Evolutionary conservation across 1,140 invertebrate species (phyloP).

Genomic region (Drosophila miranda): DNA sequence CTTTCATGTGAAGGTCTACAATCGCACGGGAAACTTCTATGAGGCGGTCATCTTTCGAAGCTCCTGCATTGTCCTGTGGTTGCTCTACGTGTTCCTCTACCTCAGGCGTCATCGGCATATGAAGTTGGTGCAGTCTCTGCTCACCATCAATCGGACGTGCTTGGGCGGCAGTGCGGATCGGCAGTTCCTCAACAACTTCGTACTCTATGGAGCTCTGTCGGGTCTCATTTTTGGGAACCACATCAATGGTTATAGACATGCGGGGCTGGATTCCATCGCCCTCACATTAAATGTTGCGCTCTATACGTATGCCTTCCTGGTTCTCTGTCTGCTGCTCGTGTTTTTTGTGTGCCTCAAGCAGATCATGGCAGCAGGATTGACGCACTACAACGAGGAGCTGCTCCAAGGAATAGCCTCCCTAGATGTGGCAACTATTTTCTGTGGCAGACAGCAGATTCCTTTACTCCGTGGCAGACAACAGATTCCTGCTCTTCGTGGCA

Average conservation of each 20-base stretch:
- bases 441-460: conserved; percentile 35
- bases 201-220: conserved; percentile 29
- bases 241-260: conserved; percentile 18
- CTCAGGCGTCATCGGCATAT: conserved; percentile 38
- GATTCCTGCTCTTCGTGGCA: conserved; percentile 30
- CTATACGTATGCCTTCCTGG: conserved; percentile 47
- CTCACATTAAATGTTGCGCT: conserved; percentile 23
- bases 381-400: conserved; percentile 34
- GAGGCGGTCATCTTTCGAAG: conserved; percentile 43
- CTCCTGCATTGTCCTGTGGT: conserved; percentile 37
- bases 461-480: conserved; percentile 8
- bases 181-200: conserved; percentile 36
- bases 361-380: conserved; percentile 43
- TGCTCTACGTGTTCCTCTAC: conserved; percentile 51
- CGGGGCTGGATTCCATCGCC: conserved; percentile 1
- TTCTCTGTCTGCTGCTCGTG: conserved; percentile 48
- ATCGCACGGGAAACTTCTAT: conserved; percentile 58
- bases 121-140: conserved; percentile 30
- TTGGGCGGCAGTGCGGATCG: conserved; percentile 1
- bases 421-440: not conserved
- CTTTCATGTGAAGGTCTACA: conserved; percentile 40
- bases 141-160: conserved; percentile 30
- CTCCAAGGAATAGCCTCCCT: not conserved
- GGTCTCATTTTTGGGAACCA: conserved; percentile 31
- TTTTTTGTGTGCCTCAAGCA: conserved; percentile 64